Conservation (phyloP, 2,888 invertebrate genomes). For the Psylliodes chrysocephalus region DNA sequence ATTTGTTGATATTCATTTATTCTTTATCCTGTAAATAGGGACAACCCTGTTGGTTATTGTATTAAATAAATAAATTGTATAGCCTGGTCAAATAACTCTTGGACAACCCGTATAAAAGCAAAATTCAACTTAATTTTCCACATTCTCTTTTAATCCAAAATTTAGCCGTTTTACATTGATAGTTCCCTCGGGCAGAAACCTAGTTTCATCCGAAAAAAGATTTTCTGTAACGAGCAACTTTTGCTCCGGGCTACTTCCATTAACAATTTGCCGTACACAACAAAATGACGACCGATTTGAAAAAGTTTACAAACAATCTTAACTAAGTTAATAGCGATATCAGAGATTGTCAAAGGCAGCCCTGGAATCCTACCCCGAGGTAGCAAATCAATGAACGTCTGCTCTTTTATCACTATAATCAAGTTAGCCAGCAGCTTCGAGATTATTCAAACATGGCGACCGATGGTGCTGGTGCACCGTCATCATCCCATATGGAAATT, state of each 20-base stretch:
- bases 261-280: slow-evolving; percentile 25
- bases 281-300: slow-evolving; percentile 37
- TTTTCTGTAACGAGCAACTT: not conserved
- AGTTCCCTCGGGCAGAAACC: not conserved
- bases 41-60: too few species aligned
- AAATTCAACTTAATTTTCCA: too few species aligned
- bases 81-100: too few species aligned
- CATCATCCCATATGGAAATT: slow-evolving; percentile 63
- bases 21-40: too few species aligned
- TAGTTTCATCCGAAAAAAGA: not conserved
- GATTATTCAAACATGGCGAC: slow-evolving; percentile 50
- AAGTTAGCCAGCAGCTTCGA: slow-evolving; percentile 56
- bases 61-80: too few species aligned
- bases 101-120: too few species aligned
- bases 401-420: slow-evolving; percentile 61
- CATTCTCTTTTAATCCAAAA: too few species aligned
- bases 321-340: slow-evolving; percentile 40
- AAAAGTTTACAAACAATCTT: slow-evolving; percentile 40
- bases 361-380: slow-evolving; percentile 43
- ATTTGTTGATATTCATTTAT: too few species aligned
- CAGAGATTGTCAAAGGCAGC: slow-evolving; percentile 43
- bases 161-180: too few species aligned
- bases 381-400: slow-evolving; percentile 51
- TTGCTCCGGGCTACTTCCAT: not conserved
- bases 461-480: slow-evolving; percentile 47